Percentiles rank a stretch among this genome's conserved stretches.
These are phyloP conservation scores for Ichneumoninae sp. DNA, from an alignment of 2,888 invertebrate species.

Conservation along the genomic window DNA sequence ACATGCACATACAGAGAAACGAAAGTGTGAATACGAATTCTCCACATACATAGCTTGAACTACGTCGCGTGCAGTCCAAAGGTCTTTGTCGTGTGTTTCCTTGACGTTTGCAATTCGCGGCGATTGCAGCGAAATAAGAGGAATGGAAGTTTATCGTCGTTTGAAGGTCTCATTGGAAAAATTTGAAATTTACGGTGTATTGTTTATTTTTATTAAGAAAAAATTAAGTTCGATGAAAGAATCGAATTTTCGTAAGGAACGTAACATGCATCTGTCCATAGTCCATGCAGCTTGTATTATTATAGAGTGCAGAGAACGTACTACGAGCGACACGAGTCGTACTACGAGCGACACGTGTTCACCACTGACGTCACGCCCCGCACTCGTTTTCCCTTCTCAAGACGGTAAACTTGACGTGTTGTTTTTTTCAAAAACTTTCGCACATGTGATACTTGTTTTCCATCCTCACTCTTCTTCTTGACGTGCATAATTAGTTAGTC, in stretches of 20 bases:
- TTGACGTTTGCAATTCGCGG: conserved; percentile 27
- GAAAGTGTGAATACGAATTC: not conserved
- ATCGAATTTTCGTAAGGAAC: not conserved
- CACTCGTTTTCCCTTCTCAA: conserved; percentile 58
- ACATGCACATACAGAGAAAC: not conserved
- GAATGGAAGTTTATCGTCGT: not conserved
- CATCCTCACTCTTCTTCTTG: not conserved
- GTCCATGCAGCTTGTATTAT: not conserved
- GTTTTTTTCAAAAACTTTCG: not conserved
- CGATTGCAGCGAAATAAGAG: not conserved
- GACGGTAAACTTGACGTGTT: conserved; percentile 53
- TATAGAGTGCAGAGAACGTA: conserved; percentile 48
- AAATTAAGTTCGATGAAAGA: not conserved
- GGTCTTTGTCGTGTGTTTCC: conserved; percentile 66
- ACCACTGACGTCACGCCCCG: conserved; percentile 72
- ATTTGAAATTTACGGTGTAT: not conserved
- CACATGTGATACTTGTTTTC: not conserved
- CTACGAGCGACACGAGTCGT: conserved; percentile 72
- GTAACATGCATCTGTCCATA: not conserved
- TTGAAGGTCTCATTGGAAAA: not conserved
- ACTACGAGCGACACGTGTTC: conserved; percentile 73
- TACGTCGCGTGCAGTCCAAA: conserved; percentile 24
- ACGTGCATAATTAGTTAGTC: not conserved
- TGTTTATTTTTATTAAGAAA: not conserved
- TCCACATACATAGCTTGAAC: not conserved